Percentiles rank a stretch among this genome's conserved stretches.
Conservation (phyloP, 30 jellyfish, hydroid and myxozoan genomes). For the Morbakka virulenta region DNA sequence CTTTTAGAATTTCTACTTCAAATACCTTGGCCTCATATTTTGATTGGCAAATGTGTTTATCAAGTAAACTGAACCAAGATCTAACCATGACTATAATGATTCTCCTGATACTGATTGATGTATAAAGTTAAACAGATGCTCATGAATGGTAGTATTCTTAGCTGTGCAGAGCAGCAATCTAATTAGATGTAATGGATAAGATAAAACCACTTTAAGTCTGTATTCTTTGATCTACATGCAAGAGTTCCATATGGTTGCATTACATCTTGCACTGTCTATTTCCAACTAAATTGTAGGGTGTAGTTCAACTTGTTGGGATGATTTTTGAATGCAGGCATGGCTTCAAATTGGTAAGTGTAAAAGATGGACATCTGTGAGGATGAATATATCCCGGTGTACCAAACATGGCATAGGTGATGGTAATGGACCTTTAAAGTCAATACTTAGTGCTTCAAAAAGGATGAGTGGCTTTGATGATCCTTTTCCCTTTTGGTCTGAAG, state of each 20-base stretch:
- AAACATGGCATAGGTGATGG: too few species aligned
- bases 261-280: conserved; percentile 33
- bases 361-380: conserved; percentile 61
- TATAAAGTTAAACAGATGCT: conserved; percentile 48
- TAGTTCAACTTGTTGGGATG: conserved; percentile 44
- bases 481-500: too few species aligned
- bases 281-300: conserved; percentile 44
- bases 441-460: too few species aligned
- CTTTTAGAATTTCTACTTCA: too few species aligned
- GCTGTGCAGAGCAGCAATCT: conserved; percentile 66
- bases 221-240: conserved; percentile 51
- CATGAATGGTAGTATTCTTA: conserved; percentile 70
- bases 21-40: too few species aligned
- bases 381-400: conserved; percentile 53
- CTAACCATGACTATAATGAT: conserved; percentile 42
- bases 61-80: conserved; percentile 39
- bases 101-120: conserved; percentile 44
- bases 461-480: conserved; percentile 6
- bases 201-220: conserved; percentile 45
- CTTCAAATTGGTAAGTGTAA: conserved; percentile 26
- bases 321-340: conserved; percentile 12
- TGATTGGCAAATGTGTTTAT: conserved; percentile 11
- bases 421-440: too few species aligned
- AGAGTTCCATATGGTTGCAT: too few species aligned
- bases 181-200: conserved; percentile 63